Base-by-base conservation (phyloP, 2,797 vertebrate genomes). In the Helostoma temminkii region DNA sequence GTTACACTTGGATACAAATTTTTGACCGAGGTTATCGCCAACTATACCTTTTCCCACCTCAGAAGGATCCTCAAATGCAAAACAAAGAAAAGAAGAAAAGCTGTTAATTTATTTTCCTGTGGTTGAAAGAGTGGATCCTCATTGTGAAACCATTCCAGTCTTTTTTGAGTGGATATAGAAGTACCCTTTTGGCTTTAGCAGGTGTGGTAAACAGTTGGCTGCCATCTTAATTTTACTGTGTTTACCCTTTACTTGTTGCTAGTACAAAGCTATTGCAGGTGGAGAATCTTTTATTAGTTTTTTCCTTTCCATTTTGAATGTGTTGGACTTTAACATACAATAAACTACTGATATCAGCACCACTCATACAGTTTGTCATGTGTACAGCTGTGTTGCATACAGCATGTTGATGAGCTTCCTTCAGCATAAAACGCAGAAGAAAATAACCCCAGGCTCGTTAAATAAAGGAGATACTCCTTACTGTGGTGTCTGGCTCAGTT, bases 271-370 rank as follows among this genome's bases (percentile, higher is more conserved):
- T 88, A 93, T 96, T 96, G 94, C 95, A 95, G 94, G 91, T 97
- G 95, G 94, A 94, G 93, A 95, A 93, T 88, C 84, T 91, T 71
- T 72, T 54, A 67, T 9, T 49, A 54, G 45, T 54, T 61, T 71
- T 66, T 75, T 58, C 81, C 89, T 96, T 95, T 94, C 91, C 93
- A 95, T 96, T 95, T 95, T 96, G 94, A 96, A 96, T 97, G 96
- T 98, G 96, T 97, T 96, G 94, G 94, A 96, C 93, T 95, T 37
- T 95, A 96, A 96, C 95, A 95, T 95, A 96, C 94, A 93, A 98
- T 97, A 98, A 98, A 98, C 96, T 97, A 97, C 96, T 97, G 96
- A 97, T 97, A 95, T 97, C 95, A 96, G 95, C 95, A 96, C 93
- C 91, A 92, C 92, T 94, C n/a, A n/a, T 82, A 90, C 85, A 81